Evolutionary conservation across 2,113 vertebrate species (phyloP), one percentile per base, ranked within the genome.

Genomic region (Tamias sibiricus): DNA sequence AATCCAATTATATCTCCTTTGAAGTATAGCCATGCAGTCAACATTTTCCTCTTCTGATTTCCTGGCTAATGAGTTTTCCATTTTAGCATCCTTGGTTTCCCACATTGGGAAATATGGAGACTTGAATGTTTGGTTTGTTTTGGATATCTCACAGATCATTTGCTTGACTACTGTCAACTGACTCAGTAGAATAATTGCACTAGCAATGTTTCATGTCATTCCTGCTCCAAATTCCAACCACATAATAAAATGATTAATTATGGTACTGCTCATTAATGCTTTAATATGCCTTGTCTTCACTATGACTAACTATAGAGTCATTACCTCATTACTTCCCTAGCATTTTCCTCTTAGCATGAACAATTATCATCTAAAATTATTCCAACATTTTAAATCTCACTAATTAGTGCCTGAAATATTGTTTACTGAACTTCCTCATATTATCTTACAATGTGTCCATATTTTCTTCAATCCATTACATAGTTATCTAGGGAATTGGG

Each of bases 221-320:
- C 19, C 13, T 32, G 72, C 12, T 83, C 28, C 35, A 66, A 91
- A 80, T 20, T 90, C 12, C 35, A 93, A 84, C 10, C 28, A 93
- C 19, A 69, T 52, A 68, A 91, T 62, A 68, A 82, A 69, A 40
- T 82, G 14, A 86, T 92, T 57, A 57, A 89, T 64, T 62, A 57
- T 87, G 35, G 13, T 35, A 95, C 57, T 93, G 30, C 6, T 49
- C 17, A 10, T 95, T 87, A 84, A 72, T 20, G 13, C 35, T 52
- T 95, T 90, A 87, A 17, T 87, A 91, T 57, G 84, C 8, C 17
- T 93, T 95, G 37, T 35, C 4, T 59, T 95, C 11, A 86, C 32
- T 95, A 12, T 72, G 75, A 88, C 9, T 19, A 88, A 2, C 37
- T 66, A 88, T 59, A 85, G 22, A 66, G 26, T 71, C 6, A 54